Evolutionary conservation across 2,888 invertebrate genomes (phyloP), one percentile per base, ranked within the genome.

Genomic region (Pterobdella sp.): DNA sequence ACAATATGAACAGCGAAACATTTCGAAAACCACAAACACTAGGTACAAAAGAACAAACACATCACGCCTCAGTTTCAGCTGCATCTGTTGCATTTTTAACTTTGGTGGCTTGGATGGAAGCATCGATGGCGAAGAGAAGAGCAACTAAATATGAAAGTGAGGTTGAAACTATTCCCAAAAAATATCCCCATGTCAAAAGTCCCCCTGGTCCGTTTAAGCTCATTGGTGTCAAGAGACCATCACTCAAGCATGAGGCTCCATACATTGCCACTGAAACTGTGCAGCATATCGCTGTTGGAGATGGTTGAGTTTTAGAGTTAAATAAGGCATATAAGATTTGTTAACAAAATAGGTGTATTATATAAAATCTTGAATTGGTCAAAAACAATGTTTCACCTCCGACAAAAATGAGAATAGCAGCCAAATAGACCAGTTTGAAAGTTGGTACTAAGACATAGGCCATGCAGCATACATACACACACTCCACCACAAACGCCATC

Each of bases 401-500:
- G 3, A 37, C 26, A 35, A 68, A 14, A n/a, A 68, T 29, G 49
- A 7, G 14, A 7, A 42, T 7, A 31, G 69, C 0, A 14, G 36
- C 26, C n/a, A 63, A 1, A n/a, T 36, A 36, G 31, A 64, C 65
- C 36, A 64, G 36, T 31, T 72, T 65, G 26, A 29, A 37, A 22
- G n/a, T 26, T 31, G 64, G 49, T 3, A 72, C 42, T 10, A 29
- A 18, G 49, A 42, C 36, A 31, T 72, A 72, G 14, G 35, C 66
- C 7, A 72, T 36, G 49, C 74, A 74, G 34, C 74, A 74, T 64
- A 32, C 29, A 56, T 74, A 74, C 36, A 74, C 32, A 37, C 74
- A 65, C 36, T 74, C 64, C 35, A 74, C 37, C 22, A 74, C 31
- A 49, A 74, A 29, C 3, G 74, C 49, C 32, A 74, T 1, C 26